Conservation (phyloP, 2,888 invertebrate genomes). For the Eilema caniola region DNA sequence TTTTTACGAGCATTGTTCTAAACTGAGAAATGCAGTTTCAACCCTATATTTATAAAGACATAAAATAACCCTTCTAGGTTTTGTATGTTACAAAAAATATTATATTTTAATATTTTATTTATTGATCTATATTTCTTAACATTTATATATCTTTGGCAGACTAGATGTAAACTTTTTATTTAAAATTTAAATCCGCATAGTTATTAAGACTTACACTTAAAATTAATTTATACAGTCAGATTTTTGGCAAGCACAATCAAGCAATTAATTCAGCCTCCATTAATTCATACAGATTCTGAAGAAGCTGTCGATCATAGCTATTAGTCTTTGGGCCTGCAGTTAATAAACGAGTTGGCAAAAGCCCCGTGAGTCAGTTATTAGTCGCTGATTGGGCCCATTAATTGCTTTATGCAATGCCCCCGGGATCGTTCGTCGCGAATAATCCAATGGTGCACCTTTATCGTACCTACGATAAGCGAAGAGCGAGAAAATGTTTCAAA, state of each 20-base stretch:
- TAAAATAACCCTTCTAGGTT: too few species aligned
- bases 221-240: neutral
- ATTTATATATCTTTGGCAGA: too few species aligned
- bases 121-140: too few species aligned
- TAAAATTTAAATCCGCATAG: too few species aligned
- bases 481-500: constrained; percentile 12
- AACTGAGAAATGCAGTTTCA: too few species aligned
- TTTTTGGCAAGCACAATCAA: constrained; percentile 1
- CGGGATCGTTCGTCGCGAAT: constrained; percentile 54
- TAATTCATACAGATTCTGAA: neutral
- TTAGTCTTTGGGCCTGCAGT: constrained; percentile 34
- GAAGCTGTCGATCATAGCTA: constrained; percentile 27
- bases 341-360: constrained; percentile 48
- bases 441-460: constrained; percentile 41
- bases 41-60: too few species aligned
- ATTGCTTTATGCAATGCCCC: constrained; percentile 59
- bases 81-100: too few species aligned
- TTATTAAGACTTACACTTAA: neutral
- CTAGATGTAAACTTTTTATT: too few species aligned
- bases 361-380: constrained; percentile 55
- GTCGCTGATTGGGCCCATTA: constrained; percentile 65
- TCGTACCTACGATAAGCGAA: constrained; percentile 22
- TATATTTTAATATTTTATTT: too few species aligned
- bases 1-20: too few species aligned
- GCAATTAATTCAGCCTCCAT: constrained; percentile 16